phyloP scores from a whole-genome alignment of 53 echinoderm and acorn worm genomes.

The Stichopus horrens region DNA sequence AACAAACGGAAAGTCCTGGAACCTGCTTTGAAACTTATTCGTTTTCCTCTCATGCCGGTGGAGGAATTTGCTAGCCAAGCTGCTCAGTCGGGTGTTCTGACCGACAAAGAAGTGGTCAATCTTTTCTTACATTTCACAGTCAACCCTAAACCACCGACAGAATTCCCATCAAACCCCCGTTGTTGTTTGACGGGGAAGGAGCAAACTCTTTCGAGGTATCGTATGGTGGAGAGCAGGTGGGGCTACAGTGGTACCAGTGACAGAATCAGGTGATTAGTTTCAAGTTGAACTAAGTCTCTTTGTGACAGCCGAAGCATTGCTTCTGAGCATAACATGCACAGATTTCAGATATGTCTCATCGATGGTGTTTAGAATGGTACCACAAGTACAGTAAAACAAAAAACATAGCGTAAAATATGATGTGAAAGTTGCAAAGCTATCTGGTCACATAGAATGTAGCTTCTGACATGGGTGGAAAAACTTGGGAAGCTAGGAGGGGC shows the following conservation, averaged over 20 bases:
- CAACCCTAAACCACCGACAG: conserved; percentile 92
- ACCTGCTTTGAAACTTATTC: conserved; percentile 81
- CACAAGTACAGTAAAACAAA: too few relatives aligned
- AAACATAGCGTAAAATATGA: too few relatives aligned
- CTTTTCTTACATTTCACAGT: conserved; percentile 99
- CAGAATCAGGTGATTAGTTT: conserved; percentile 79
- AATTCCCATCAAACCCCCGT: conserved; percentile 90
- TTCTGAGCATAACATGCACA: not conserved
- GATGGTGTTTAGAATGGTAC: too few relatives aligned
- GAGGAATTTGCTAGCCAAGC: conserved; percentile 97
- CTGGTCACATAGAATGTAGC: too few relatives aligned
- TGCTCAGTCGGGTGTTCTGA: conserved; percentile 90
- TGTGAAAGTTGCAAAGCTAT: too few relatives aligned
- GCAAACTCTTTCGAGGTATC: conserved; percentile 78
- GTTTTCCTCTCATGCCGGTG: conserved; percentile 96
- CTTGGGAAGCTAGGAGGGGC: too few relatives aligned
- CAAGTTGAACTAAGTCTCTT: not conserved
- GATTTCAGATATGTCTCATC: too few relatives aligned
- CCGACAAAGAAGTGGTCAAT: conserved; percentile 94
- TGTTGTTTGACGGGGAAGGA: conserved; percentile 98
- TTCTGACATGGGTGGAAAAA: too few relatives aligned
- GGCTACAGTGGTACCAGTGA: conserved; percentile 99
- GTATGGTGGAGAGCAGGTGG: conserved; percentile 92
- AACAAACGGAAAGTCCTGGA: conserved; percentile 85
- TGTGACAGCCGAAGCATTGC: not conserved